These are phyloP conservation scores for Dasyurus viverrinus DNA, from an alignment of 2,113 vertebrate genomes.

Conservation along the genomic window DNA sequence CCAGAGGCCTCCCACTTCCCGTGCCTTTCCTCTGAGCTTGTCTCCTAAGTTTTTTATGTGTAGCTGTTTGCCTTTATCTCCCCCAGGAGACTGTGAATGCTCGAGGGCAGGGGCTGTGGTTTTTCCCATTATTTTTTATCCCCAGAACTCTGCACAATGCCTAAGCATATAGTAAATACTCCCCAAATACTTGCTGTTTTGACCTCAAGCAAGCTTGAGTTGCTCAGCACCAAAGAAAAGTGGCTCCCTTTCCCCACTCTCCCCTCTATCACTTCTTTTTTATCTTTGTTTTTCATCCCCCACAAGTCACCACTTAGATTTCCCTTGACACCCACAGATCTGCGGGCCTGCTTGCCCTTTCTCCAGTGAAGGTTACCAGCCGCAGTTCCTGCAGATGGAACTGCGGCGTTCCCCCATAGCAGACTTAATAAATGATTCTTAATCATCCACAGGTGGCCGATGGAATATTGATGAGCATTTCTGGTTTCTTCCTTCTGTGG, in stretches of 20 bases:
- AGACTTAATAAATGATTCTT: constrained; percentile 68
- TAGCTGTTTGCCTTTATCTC: neutral
- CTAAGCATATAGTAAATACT: neutral
- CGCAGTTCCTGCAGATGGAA: neutral
- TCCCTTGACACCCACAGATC: constrained; percentile 11
- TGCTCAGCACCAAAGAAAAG: neutral
- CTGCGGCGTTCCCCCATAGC: constrained; percentile 34
- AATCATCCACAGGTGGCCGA: constrained; percentile 70
- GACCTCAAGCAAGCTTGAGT: neutral
- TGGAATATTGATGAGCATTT: constrained; percentile 73
- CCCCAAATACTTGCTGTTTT: neutral
- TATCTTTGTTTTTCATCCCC: neutral
- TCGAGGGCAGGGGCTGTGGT: neutral
- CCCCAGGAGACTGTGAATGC: neutral
- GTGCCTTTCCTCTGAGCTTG: neutral
- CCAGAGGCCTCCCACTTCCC: neutral
- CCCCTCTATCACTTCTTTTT: neutral
- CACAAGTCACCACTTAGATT: neutral
- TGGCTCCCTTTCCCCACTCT: neutral
- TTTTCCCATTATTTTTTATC: neutral
- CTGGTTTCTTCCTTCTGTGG: constrained; percentile 56
- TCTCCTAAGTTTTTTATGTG: neutral
- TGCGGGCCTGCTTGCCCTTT: constrained; percentile 12
- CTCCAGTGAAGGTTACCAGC: constrained; percentile 26
- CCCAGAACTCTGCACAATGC: neutral